phyloP scores from a whole-genome alignment of 2,888 invertebrate genomes.

The Eilema griseolum region DNA sequence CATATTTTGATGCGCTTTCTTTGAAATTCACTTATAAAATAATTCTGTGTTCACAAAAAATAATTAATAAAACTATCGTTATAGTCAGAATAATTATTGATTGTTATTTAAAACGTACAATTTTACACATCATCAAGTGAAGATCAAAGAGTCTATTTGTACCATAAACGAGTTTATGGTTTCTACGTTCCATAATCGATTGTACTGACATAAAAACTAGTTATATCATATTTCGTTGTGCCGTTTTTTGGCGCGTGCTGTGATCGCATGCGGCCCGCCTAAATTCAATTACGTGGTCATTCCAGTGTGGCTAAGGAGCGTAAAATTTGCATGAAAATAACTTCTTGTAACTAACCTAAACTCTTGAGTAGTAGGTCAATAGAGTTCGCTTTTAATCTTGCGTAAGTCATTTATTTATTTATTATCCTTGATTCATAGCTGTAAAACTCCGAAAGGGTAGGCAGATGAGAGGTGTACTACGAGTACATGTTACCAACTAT shows the following conservation, averaged over 20 bases:
- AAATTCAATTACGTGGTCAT: slow-evolving; percentile 21
- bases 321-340: slow-evolving; percentile 23
- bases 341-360: neutral
- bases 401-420: neutral
- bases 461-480: too few relatives aligned
- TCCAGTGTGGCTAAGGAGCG: slow-evolving; percentile 16
- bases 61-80: too few relatives aligned
- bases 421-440: neutral
- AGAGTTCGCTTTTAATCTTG: neutral
- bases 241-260: slow-evolving; percentile 16
- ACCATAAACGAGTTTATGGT: too few relatives aligned
- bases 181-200: neutral
- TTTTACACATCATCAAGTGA: neutral
- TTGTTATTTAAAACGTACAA: neutral
- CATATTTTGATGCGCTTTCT: slow-evolving; percentile 48
- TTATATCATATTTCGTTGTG: slow-evolving; percentile 18
- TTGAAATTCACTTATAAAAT: slow-evolving; percentile 29
- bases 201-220: slow-evolving; percentile 18
- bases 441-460: too few relatives aligned
- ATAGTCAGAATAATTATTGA: too few relatives aligned
- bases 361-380: neutral
- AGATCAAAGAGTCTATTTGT: neutral
- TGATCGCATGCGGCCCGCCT: slow-evolving; percentile 20
- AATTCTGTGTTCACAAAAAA: neutral
- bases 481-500: too few relatives aligned